Base-by-base conservation (phyloP, 1,140 invertebrate genomes). In the Oncopeltus fasciatus region DNA sequence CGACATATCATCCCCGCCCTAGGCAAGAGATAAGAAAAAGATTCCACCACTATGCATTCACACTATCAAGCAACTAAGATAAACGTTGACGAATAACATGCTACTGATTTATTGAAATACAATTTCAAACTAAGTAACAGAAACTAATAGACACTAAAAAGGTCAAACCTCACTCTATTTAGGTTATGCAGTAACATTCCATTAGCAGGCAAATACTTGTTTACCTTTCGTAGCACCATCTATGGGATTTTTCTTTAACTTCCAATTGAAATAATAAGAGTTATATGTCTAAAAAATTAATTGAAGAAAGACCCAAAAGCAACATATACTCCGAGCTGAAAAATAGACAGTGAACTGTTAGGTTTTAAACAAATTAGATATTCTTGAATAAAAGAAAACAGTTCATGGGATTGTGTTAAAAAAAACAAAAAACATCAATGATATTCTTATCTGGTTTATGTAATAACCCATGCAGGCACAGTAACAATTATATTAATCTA, bases 1-100 rank as follows among this genome's bases (percentile, higher is more conserved):
- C 24, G 49, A 53, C 49, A 53, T 53, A 53, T 53, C 49, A 53
- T 53, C 49, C 49, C 49, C 49, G 49, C 49, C 49, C 49, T 53
- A 53, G 24, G 49, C 49, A 53, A 53, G 49, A 53, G 49, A 53
- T 53, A 53, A 53, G 49, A 24, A 53, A 53, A 53, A 27, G 21
- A 24, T 53, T 53, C 49, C 20, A 53, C 12, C 20, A 26, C 49
- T 24, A 24, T 24, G 24, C 18, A 53, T 53, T 26, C 24, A 53
- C 49, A 53, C 14, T 24, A 53, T 3, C 24, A 53, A 20, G 18
- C 21, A 14, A 24, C 49, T 53, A 26, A 24, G 49, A 27, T 53
- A 53, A 9, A 26, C 5, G 20, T 53, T 18, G 24, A 24, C 24
- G 20, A 53, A 5, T 26, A 53, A 24, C 24, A 8, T 24, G 26